Evolutionary conservation across 2,113 vertebrate genomes (phyloP).

Genomic region (Herpailurus yagouaroundi): DNA sequence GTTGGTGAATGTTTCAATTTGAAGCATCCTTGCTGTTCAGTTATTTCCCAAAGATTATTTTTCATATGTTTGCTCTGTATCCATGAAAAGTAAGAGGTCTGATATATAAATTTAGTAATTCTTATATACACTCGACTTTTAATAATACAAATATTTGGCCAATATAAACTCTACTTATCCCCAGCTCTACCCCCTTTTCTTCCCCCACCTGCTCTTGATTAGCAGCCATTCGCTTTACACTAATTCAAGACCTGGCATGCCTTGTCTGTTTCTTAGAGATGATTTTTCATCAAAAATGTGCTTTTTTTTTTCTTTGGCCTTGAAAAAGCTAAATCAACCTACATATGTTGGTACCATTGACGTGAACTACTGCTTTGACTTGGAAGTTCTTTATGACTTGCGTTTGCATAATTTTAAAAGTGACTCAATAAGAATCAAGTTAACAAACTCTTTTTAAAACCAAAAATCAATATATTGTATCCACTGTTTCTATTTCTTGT

Average conservation of each 20-base stretch:
- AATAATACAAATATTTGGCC: background rate
- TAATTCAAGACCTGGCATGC: background rate
- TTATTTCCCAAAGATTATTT: background rate
- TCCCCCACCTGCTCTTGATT: background rate
- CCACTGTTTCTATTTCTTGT: background rate
- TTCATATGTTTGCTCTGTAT: background rate
- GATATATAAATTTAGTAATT: background rate
- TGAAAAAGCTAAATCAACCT: background rate
- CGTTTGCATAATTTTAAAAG: background rate
- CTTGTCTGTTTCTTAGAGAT: background rate
- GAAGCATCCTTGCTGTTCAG: background rate
- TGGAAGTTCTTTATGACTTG: background rate
- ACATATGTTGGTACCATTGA: too few species aligned
- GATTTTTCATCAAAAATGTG: background rate
- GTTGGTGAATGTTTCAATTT: too few species aligned
- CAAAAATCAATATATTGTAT: background rate
- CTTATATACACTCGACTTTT: background rate
- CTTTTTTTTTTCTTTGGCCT: background rate
- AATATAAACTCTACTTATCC: background rate
- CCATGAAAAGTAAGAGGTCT: background rate
- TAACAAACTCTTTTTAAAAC: background rate
- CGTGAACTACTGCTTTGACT: background rate
- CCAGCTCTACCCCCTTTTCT: background rate
- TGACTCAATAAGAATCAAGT: background rate
- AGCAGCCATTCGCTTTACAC: background rate